A percentile compares a stretch with the other conserved stretches of the same genome.
phyloP scores from a whole-genome alignment of 2,797 vertebrate genomes.

The Betta splendens region DNA sequence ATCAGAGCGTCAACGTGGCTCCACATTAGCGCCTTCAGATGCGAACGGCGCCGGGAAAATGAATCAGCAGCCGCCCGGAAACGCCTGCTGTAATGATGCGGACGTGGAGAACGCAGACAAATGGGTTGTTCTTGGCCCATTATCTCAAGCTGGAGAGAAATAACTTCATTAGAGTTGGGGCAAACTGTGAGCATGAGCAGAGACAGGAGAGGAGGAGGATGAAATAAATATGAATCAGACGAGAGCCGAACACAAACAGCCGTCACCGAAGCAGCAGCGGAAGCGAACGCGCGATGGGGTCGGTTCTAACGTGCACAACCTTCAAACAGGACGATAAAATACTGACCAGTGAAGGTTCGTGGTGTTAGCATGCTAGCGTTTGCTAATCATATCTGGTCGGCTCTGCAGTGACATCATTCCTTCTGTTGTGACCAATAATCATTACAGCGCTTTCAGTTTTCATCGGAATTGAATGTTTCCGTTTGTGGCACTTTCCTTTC shows the following conservation, averaged over 20 bases:
- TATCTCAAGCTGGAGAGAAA: slow-evolving; percentile 51
- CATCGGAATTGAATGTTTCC: too few relatives aligned
- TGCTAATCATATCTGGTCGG: too few relatives aligned
- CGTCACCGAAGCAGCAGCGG: neutral
- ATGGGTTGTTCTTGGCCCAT: slow-evolving; percentile 48
- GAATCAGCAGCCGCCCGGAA: slow-evolving; percentile 37
- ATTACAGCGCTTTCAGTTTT: too few relatives aligned
- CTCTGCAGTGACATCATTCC: too few relatives aligned
- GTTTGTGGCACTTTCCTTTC: too few relatives aligned
- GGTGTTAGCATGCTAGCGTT: neutral
- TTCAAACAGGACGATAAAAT: too few relatives aligned
- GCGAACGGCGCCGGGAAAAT: slow-evolving; percentile 14
- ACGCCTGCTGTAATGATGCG: slow-evolving; percentile 49
- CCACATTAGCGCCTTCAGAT: slow-evolving; percentile 10
- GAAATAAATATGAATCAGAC: slow-evolving; percentile 18
- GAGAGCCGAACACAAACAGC: slow-evolving; percentile 17
- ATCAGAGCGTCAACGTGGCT: slow-evolving; percentile 14
- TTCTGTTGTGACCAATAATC: too few relatives aligned
- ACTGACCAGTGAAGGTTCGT: too few relatives aligned
- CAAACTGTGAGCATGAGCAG: slow-evolving; percentile 27
- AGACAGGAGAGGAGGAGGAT: neutral
- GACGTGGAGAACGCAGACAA: slow-evolving; percentile 44
- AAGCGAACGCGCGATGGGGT: too few relatives aligned
- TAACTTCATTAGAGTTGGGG: slow-evolving; percentile 49
- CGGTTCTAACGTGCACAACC: neutral